phyloP scores from a whole-genome alignment of 2,113 vertebrate species.

The Tympanuchus pallidicinctus region DNA sequence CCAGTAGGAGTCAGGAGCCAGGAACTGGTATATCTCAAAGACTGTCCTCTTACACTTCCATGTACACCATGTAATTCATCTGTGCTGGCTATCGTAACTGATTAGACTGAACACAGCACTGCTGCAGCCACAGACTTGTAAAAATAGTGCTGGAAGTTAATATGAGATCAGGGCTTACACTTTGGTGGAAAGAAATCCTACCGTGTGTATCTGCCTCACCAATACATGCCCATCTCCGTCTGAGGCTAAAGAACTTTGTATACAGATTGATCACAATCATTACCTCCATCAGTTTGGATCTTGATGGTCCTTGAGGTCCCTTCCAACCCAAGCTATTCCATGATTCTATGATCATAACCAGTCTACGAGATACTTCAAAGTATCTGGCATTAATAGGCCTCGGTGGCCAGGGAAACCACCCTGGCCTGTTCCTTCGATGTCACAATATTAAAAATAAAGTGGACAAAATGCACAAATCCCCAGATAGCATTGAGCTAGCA shows the following conservation, averaged over 20 bases:
- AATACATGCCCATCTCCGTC: fast-evolving
- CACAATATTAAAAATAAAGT: neutral
- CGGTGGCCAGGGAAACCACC: neutral
- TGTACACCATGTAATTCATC: neutral
- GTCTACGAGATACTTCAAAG: neutral
- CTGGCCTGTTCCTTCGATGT: neutral
- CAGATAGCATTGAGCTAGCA: neutral
- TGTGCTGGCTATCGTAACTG: neutral
- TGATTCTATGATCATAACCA: neutral
- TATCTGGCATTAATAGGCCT: neutral
- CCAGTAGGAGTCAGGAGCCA: neutral
- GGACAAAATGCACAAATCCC: neutral
- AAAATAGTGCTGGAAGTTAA: neutral
- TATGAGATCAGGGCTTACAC: neutral
- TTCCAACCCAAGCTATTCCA: no score
- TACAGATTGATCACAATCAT: neutral
- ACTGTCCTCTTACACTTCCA: neutral
- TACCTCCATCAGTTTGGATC: neutral
- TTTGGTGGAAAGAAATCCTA: neutral
- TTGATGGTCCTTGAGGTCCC: no score
- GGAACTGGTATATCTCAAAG: neutral
- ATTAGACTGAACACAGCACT: neutral
- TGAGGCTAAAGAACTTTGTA: neutral
- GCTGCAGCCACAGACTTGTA: neutral
- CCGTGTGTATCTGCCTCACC: neutral